Evolutionary conservation across 2,113 vertebrate genomes (phyloP).

Genomic region (Poecilia latipinna): DNA sequence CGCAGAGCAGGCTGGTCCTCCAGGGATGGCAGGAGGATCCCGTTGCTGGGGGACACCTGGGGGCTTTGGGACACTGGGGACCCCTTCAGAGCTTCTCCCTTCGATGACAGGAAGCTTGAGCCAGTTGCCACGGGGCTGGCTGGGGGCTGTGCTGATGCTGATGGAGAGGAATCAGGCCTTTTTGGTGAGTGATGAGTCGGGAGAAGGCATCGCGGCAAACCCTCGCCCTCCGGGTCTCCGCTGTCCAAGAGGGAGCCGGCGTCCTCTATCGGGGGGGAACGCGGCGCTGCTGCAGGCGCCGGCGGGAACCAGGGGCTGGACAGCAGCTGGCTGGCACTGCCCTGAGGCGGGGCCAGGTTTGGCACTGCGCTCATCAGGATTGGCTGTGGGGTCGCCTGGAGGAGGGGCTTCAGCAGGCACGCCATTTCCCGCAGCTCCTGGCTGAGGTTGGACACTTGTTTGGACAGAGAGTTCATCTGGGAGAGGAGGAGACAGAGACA

Average conservation of each 20-base stretch:
- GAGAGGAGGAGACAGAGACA: not conserved
- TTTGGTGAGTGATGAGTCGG: conserved; percentile 66
- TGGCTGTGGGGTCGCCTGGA: conserved; percentile 68
- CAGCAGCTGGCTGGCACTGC: conserved; percentile 53
- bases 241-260: conserved; percentile 71
- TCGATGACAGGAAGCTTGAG: conserved; percentile 13
- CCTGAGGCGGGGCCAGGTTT: conserved; percentile 64
- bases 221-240: conserved; percentile 57
- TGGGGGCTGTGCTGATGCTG: conserved; percentile 23
- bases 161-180: conserved; percentile 25
- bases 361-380: conserved; percentile 61
- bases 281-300: conserved; percentile 12
- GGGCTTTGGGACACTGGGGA: conserved; percentile 10
- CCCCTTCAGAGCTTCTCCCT: conserved; percentile 32
- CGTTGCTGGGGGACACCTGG: conserved; percentile 45
- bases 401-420: conserved; percentile 79
- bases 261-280: conserved; percentile 52
- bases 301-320: conserved; percentile 19
- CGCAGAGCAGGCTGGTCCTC: conserved; percentile 60
- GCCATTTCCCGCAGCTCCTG: conserved; percentile 84
- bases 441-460: conserved; percentile 83
- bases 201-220: conserved; percentile 73
- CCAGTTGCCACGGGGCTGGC: conserved; percentile 22
- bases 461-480: conserved; percentile 82
- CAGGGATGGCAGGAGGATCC: conserved; percentile 48